Evolutionary conservation across 2,113 vertebrate species (phyloP).

Genomic region (Ageneiosus marmoratus): DNA sequence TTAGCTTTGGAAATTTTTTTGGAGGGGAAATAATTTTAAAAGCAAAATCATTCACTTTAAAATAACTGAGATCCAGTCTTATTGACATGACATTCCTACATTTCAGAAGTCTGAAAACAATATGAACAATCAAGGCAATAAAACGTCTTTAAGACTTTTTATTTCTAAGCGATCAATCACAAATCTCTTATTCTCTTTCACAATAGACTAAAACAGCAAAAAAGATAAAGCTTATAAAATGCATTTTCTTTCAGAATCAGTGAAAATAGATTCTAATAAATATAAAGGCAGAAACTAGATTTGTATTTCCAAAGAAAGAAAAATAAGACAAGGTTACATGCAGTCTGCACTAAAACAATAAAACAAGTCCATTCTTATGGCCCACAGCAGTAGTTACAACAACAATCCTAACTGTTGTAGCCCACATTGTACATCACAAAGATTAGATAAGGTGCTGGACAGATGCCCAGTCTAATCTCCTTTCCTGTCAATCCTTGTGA

Average conservation of each 20-base stretch:
- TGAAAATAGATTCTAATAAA: not conserved
- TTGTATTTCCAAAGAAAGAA: not conserved
- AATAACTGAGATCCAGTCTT: not conserved
- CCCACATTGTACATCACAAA: conserved; percentile 9
- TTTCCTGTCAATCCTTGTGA: not conserved
- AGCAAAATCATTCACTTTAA: not conserved
- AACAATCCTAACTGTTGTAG: conserved; percentile 5
- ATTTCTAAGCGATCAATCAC: not conserved
- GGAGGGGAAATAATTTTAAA: not conserved
- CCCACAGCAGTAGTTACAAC: conserved; percentile 2
- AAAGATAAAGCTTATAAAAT: not conserved
- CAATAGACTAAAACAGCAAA: not conserved
- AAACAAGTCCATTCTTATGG: not conserved
- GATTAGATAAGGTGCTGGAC: conserved; percentile 17
- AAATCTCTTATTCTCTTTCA: not conserved
- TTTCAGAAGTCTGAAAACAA: not conserved
- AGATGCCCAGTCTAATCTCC: conserved; percentile 22
- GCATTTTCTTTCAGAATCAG: not conserved
- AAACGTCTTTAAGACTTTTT: not conserved
- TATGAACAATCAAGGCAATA: not conserved
- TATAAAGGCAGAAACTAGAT: not conserved
- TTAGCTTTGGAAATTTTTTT: not conserved
- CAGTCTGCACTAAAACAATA: not conserved
- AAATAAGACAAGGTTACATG: not conserved
- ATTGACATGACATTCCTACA: not conserved